Evolutionary conservation across 2,113 vertebrate species (phyloP).

Genomic region (Serilophus lunatus): DNA sequence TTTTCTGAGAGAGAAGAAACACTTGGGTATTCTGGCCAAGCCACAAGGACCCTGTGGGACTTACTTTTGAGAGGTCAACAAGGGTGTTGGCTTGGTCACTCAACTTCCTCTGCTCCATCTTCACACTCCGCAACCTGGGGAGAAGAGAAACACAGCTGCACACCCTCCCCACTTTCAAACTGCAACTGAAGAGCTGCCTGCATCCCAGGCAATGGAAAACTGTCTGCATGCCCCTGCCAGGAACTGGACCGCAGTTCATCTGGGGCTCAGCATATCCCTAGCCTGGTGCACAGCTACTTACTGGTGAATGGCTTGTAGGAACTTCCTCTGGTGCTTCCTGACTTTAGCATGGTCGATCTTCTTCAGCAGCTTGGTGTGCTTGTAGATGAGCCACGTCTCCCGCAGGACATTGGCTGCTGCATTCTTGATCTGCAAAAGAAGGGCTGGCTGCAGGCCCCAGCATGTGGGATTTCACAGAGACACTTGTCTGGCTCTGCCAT

Average conservation of each 20-base stretch:
- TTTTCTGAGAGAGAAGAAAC: neutral
- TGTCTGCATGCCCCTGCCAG: neutral
- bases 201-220: neutral
- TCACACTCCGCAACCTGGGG: constrained; percentile 90
- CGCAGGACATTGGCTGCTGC: constrained; percentile 93
- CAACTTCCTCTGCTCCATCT: constrained; percentile 98
- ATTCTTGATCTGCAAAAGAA: constrained; percentile 88
- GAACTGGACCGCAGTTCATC: neutral
- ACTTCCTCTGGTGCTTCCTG: constrained; percentile 96
- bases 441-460: neutral
- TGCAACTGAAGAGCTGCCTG: neutral
- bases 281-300: constrained; percentile 64
- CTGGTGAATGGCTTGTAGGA: constrained; percentile 98
- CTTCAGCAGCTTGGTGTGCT: constrained; percentile 96
- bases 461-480: neutral
- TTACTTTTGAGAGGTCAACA: constrained; percentile 97
- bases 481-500: neutral
- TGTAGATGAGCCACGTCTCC: constrained; percentile 98
- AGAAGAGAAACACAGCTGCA: neutral
- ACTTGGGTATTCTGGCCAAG: neutral
- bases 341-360: constrained; percentile 97
- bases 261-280: neutral
- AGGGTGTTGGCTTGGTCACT: constrained; percentile 98
- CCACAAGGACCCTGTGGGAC: neutral
- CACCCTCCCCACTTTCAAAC: neutral